phyloP scores from a whole-genome alignment of 2,888 invertebrate genomes.

The Hemithea aestivaria region DNA sequence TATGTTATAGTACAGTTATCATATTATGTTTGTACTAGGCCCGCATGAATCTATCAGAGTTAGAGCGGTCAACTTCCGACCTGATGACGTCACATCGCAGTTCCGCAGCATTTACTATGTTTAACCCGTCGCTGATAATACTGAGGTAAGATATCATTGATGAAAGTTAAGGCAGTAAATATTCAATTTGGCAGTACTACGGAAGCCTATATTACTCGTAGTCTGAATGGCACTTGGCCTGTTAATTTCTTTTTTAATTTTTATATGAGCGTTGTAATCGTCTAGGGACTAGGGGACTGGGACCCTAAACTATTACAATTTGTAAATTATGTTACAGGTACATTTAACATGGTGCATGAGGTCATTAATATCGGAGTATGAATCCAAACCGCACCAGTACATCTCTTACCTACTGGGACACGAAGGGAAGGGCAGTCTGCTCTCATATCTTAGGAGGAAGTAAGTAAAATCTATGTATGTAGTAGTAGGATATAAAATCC shows the following conservation, averaged over 20 bases:
- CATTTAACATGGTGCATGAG: conserved; percentile 71
- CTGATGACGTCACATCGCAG: conserved; percentile 75
- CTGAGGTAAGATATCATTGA: conserved; percentile 82
- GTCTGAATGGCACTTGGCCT: no score
- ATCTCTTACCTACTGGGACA: conserved; percentile 89
- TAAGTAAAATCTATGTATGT: conserved; percentile 48
- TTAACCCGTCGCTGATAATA: conserved; percentile 85
- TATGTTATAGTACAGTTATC: conserved; percentile 52
- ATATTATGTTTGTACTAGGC: no score
- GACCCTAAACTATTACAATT: no score
- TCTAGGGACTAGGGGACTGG: no score
- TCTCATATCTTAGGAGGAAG: conserved; percentile 87
- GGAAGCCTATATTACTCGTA: no score
- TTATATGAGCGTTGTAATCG: no score
- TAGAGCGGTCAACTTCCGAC: no score
- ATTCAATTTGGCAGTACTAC: no score
- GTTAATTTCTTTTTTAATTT: no score
- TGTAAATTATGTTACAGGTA: conserved; percentile 51
- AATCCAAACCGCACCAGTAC: conserved; percentile 87
- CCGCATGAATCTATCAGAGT: conserved; percentile 79
- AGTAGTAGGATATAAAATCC: no score
- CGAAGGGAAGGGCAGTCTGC: conserved; percentile 91
- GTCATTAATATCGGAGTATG: conserved; percentile 79
- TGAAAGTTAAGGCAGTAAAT: no score
- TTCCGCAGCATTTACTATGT: conserved; percentile 86